Base-by-base conservation (phyloP, 2,797 vertebrate species). In the Spondyliosoma cantharus region DNA sequence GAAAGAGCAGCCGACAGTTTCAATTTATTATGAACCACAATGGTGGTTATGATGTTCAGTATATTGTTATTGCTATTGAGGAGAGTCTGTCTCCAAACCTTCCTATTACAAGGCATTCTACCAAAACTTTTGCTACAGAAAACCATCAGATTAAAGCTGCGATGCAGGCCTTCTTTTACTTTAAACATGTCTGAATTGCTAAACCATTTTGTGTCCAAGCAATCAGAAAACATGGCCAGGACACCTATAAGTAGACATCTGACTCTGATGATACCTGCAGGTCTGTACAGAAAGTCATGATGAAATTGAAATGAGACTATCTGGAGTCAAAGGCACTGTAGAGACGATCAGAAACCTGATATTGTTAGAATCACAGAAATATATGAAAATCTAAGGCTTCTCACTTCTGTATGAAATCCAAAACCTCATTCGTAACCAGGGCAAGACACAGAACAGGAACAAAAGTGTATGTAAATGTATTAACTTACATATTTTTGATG, bases 241-340 rank as follows among this genome's bases (percentile, higher is more conserved):
- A 67, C 37, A 43, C 32, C 48, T 49, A 69, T 15, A 27, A 19
- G 15, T 42, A 19, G 15, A 50, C 4, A 12, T 29, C 15, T 25
- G 13, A 57, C 57, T 57, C 17, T 45, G 32, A 24, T 45, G 32
- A 24, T 22, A 49, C 8, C 61, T 65, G 14, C 27, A 60, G 73
- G 27, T 37, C 46, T 29, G 17, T 19, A 43, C 13, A 60, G 49
- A 56, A 14, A 56, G 16, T 48, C 37, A 49, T 22, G 56, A 60
- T 60, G 52, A 45, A 52, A 63, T 57, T 50, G 7, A 62, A 76
- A 66, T 50, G 20, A 56, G 49, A 14, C 22, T 1, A 32, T 50
- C 16, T 54, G 42, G 20, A 32, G 49, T 54, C 25, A 37, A 64
- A 56, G 20, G 46, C 37, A 42, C 3, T 29, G 4, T 46, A 17